These are phyloP conservation scores for Orchesella cincta DNA, from an alignment of 1,140 invertebrate genomes.

Conservation along the genomic window DNA sequence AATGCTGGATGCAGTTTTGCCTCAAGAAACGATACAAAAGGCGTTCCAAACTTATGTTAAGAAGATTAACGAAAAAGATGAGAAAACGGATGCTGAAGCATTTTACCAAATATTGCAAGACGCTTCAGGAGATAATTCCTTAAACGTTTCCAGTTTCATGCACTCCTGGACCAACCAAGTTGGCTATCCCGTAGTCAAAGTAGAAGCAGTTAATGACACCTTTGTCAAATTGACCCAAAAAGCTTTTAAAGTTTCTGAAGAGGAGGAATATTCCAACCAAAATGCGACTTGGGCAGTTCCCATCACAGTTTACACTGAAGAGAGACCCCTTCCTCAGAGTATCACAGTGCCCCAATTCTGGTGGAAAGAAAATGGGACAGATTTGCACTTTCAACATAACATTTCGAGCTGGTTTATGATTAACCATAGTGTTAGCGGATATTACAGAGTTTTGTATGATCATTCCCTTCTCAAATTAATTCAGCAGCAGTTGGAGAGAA, in stretches of 20 bases:
- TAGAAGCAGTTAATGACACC: background rate
- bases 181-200: slow-evolving; percentile 8
- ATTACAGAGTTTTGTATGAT: slow-evolving; percentile 45
- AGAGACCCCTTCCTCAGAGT: background rate
- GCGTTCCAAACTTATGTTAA: slow-evolving; percentile 56
- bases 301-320: background rate
- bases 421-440: slow-evolving; percentile 33
- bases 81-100: too few relatives aligned
- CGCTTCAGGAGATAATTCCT: slow-evolving; percentile 66
- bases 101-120: background rate
- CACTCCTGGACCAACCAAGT: slow-evolving; percentile 10
- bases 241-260: background rate
- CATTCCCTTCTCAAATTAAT: background rate
- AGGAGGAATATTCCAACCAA: background rate
- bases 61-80: too few relatives aligned
- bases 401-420: slow-evolving; percentile 8
- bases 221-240: background rate
- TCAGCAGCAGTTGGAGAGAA: slow-evolving; percentile 15
- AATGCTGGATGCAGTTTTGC: slow-evolving; percentile 64
- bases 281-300: background rate
- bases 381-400: background rate
- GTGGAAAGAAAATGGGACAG: background rate
- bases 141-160: background rate
- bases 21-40: slow-evolving; percentile 58
- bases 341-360: slow-evolving; percentile 4